Conservation (phyloP, 1,140 invertebrate genomes). For the Heliconius himera region DNA sequence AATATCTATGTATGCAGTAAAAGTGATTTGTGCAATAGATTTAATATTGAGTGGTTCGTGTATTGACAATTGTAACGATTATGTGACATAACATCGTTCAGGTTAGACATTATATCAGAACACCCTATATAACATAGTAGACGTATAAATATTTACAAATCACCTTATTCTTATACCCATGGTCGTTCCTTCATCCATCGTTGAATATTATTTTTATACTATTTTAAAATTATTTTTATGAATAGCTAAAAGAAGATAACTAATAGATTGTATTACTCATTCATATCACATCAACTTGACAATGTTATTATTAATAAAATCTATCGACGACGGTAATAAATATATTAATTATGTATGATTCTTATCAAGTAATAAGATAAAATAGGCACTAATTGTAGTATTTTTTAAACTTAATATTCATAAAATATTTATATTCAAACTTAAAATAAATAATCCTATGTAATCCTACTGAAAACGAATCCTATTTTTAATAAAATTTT, state of each 20-base stretch:
- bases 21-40: constrained; percentile 62
- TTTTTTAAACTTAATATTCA: not conserved
- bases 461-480: not conserved
- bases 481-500: constrained; percentile 18
- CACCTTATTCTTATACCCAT: constrained; percentile 39
- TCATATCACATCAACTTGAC: constrained; percentile 5
- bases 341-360: not conserved
- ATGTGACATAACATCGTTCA: not conserved
- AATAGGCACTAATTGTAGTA: constrained; percentile 10
- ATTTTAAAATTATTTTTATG: not conserved
- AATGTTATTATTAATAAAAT: not conserved
- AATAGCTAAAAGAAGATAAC: not conserved
- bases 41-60: constrained; percentile 51
- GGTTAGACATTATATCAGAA: constrained; percentile 32
- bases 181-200: constrained; percentile 40
- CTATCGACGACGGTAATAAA: not conserved
- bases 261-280: not conserved
- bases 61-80: constrained; percentile 28
- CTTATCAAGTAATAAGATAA: not conserved
- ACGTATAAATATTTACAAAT: constrained; percentile 58
- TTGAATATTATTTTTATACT: constrained; percentile 5
- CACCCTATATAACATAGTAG: constrained; percentile 33
- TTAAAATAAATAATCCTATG: not conserved
- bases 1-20: constrained; percentile 52
- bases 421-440: not conserved